Percentiles rank a stretch among this genome's conserved stretches.
Conservation (phyloP, 1,140 invertebrate species). For the Leptinotarsa undecemlineata region DNA sequence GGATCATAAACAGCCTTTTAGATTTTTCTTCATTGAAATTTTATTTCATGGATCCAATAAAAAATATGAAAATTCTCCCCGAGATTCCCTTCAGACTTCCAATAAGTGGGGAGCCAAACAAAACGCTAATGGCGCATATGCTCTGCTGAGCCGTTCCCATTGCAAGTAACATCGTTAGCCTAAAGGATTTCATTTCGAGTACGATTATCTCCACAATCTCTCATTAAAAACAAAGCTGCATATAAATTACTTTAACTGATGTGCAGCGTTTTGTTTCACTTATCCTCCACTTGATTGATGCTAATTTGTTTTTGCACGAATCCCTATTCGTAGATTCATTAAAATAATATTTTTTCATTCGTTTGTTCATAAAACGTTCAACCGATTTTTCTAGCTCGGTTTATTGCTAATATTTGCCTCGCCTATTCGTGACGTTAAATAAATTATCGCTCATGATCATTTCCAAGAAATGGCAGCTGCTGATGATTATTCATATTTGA, state of each 20-base stretch:
- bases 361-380: not conserved
- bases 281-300: constrained; percentile 12
- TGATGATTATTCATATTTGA: not conserved
- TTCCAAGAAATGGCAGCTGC: not conserved
- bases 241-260: constrained; percentile 22
- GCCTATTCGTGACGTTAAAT: not conserved
- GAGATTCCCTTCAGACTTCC: too few relatives aligned
- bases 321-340: constrained; percentile 1
- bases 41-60: too few relatives aligned
- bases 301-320: constrained; percentile 18
- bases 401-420: not conserved
- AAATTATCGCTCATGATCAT: constrained; percentile 1
- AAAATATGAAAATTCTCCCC: too few relatives aligned
- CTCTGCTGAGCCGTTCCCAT: not conserved
- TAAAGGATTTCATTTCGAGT: constrained; percentile 24
- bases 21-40: too few relatives aligned
- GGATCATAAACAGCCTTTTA: too few relatives aligned
- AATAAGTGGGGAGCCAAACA: too few relatives aligned
- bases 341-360: not conserved
- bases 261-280: constrained; percentile 17
- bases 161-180: constrained; percentile 16
- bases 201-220: constrained; percentile 19
- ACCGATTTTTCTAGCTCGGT: not conserved
- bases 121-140: too few relatives aligned
- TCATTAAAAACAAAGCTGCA: constrained; percentile 20